A percentile compares a stretch with the other conserved stretches of the same genome.
These are phyloP conservation scores for Ephydatia muelleri DNA, from an alignment of 37 sponge, comb jelly and placozoan species.

Conservation along the genomic window DNA sequence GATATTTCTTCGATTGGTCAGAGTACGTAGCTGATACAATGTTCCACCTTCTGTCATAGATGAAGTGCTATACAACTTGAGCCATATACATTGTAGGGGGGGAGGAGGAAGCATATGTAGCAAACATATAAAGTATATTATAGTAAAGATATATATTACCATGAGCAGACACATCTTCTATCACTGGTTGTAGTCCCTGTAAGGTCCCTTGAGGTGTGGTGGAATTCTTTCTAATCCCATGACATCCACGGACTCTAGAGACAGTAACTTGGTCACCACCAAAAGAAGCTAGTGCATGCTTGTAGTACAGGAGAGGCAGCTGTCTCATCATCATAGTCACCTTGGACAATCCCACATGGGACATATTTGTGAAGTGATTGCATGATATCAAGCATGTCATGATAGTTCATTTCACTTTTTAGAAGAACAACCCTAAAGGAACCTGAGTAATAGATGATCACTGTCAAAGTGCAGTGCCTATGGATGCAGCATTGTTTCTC, in stretches of 20 bases:
- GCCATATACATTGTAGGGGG: not conserved
- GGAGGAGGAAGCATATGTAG: no score
- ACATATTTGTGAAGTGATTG: conserved; percentile 2
- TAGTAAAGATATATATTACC: not conserved
- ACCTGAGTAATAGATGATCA: no score
- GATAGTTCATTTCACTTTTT: not conserved
- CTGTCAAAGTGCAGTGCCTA: no score
- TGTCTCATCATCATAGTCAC: no score
- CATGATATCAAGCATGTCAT: conserved; percentile 4
- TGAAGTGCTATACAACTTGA: not conserved
- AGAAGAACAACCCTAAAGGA: not conserved
- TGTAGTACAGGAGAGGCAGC: not conserved
- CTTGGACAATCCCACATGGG: not conserved
- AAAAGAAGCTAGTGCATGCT: not conserved
- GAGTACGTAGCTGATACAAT: conserved; percentile 5
- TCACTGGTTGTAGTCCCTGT: conserved; percentile 4
- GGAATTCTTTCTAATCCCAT: not conserved
- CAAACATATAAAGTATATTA: no score
- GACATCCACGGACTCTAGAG: not conserved
- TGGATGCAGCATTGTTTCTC: no score
- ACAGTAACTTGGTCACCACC: conserved; percentile 1
- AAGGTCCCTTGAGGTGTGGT: not conserved
- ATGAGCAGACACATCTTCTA: not conserved
- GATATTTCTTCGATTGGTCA: conserved; percentile 6
- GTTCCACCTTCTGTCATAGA: conserved; percentile 10